These are phyloP conservation scores for Fulmarus glacialis DNA, from an alignment of 2,113 vertebrate species.

Conservation along the genomic window DNA sequence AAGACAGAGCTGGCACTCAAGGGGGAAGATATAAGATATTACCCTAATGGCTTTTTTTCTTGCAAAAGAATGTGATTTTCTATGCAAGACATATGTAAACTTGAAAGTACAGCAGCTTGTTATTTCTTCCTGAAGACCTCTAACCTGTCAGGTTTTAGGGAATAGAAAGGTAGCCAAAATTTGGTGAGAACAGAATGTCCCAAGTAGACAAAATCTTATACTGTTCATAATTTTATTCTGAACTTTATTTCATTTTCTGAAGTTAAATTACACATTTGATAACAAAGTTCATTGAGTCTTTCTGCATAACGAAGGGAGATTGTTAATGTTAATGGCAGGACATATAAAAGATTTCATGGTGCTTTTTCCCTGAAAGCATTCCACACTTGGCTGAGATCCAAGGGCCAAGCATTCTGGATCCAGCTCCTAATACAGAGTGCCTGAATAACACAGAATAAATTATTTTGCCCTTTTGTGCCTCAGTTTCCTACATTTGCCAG, in stretches of 20 bases:
- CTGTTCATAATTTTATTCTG: not conserved
- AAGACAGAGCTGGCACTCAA: not conserved
- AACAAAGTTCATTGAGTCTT: not conserved
- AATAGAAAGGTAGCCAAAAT: not conserved
- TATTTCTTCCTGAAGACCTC: not conserved
- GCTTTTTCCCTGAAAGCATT: not conserved
- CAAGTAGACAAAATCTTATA: not conserved
- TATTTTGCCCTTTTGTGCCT: not conserved
- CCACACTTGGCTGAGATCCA: not conserved
- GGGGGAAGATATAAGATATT: not conserved
- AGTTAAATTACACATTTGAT: not conserved
- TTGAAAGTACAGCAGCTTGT: not conserved
- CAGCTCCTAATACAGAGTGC: not conserved
- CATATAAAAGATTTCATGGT: not conserved
- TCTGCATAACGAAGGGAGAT: not conserved
- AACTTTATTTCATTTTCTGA: not conserved
- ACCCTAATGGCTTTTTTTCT: not conserved
- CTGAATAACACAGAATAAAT: not conserved
- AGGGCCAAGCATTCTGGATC: not conserved
- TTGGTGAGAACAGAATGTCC: not conserved
- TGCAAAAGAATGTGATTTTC: not conserved
- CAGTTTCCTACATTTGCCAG: not conserved
- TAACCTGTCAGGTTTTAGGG: not conserved
- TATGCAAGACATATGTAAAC: not conserved
- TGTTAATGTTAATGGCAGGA: not conserved